phyloP scores from a whole-genome alignment of 1,140 invertebrate genomes.

The Bicyclus anynana region DNA sequence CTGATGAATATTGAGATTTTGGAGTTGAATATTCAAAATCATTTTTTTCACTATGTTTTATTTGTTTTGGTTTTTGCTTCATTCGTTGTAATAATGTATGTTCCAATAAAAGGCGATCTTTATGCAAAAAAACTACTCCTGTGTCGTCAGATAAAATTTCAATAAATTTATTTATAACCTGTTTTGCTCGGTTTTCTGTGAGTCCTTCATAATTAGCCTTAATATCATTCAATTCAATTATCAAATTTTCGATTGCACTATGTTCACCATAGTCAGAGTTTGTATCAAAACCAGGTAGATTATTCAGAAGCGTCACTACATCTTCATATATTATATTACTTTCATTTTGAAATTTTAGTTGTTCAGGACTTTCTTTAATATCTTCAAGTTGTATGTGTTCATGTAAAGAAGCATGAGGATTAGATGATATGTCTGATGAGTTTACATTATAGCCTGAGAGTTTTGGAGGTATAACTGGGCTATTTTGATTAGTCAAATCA shows the following conservation, averaged over 20 bases:
- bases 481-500: too few relatives aligned
- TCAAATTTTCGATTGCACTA: conserved; percentile 3
- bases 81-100: background rate
- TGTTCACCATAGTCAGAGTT: background rate
- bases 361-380: conserved; percentile 4
- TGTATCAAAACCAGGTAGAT: background rate
- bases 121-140: background rate
- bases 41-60: background rate
- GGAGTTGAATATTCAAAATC: background rate
- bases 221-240: conserved; percentile 8
- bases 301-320: background rate
- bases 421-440: too few relatives aligned
- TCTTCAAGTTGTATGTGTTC: background rate
- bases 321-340: background rate
- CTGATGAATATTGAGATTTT: background rate
- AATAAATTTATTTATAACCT: conserved; percentile 11
- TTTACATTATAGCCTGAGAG: too few relatives aligned
- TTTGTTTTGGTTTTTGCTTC: background rate
- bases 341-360: background rate
- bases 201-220: background rate
- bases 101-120: background rate
- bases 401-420: too few relatives aligned
- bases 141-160: background rate
- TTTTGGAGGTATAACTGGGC: too few relatives aligned
- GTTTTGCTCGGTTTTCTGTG: background rate